A percentile compares a stretch with the other conserved stretches of the same genome.
These are phyloP conservation scores for Hyphantria cunea DNA, from an alignment of 1,140 invertebrate genomes.

Conservation along the genomic window DNA sequence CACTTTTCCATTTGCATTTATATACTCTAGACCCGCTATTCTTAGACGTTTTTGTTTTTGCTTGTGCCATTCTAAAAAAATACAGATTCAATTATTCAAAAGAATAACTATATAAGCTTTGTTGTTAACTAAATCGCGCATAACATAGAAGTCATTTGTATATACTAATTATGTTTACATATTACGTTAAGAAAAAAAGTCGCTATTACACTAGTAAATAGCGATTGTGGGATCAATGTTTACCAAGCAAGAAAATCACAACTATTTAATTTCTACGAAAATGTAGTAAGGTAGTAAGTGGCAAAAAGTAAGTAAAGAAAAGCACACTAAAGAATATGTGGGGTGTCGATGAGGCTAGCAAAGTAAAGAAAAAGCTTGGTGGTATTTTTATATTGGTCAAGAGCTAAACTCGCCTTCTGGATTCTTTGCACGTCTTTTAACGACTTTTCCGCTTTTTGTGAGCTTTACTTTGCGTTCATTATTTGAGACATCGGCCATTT, in stretches of 20 bases:
- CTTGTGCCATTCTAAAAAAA: slow-evolving; percentile 82
- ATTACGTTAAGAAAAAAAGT: background rate
- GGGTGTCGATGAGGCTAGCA: no score
- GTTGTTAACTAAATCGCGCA: no score
- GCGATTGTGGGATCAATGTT: no score
- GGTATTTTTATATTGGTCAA: background rate
- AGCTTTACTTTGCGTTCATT: slow-evolving; percentile 73
- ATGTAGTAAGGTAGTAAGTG: slow-evolving; percentile 80
- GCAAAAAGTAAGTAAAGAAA: slow-evolving; percentile 50
- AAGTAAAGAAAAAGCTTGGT: background rate
- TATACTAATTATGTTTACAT: background rate
- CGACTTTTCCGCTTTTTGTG: slow-evolving; percentile 75
- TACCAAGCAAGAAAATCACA: no score
- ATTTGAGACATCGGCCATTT: slow-evolving; percentile 81
- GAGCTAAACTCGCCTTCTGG: slow-evolving; percentile 67
- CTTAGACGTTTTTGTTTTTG: slow-evolving; percentile 82
- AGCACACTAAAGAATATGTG: slow-evolving; percentile 8
- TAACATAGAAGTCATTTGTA: background rate
- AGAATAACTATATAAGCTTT: background rate
- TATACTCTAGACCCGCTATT: slow-evolving; percentile 81
- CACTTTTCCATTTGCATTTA: slow-evolving; percentile 82
- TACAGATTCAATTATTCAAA: slow-evolving; percentile 8
- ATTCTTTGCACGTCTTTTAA: slow-evolving; percentile 76
- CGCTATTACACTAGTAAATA: background rate
- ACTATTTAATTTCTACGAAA: slow-evolving; percentile 44